A percentile compares a stretch with the other conserved stretches of the same genome.
phyloP scores from a whole-genome alignment of 2,888 invertebrate species.

The Oligia latruncula region DNA sequence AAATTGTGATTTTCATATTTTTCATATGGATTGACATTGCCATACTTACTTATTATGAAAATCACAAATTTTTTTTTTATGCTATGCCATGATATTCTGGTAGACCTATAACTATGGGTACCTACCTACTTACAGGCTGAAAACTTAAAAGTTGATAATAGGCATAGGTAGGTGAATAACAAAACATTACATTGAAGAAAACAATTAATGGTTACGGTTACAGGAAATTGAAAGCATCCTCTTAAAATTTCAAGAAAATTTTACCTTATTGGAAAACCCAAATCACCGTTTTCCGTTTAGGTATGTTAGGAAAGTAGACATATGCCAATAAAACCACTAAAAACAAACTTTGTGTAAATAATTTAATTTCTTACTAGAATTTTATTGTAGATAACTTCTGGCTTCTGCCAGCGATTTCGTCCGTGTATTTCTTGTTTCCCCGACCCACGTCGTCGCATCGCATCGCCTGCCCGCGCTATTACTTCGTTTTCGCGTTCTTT shows the following conservation, averaged over 20 bases:
- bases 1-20: no score
- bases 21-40: no score
- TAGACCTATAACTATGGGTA: not conserved
- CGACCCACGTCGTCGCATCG: not conserved
- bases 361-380: no score
- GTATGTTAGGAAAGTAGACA: not conserved
- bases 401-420: no score
- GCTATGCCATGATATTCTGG: no score
- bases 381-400: no score
- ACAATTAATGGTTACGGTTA: not conserved
- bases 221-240: constrained; percentile 1
- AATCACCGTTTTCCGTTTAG: not conserved
- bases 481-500: not conserved
- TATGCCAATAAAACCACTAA: not conserved
- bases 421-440: no score
- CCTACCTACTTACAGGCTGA: not conserved
- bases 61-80: no score
- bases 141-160: not conserved
- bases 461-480: not conserved
- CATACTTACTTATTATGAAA: no score
- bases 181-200: not conserved
- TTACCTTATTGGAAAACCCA: constrained; percentile 8
- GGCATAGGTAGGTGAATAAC: not conserved
- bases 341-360: no score
- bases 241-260: constrained; percentile 7